Evolutionary conservation across 2,113 vertebrate genomes (phyloP), one percentile per base, ranked within the genome.

Genomic region (Myotis brandtii): DNA sequence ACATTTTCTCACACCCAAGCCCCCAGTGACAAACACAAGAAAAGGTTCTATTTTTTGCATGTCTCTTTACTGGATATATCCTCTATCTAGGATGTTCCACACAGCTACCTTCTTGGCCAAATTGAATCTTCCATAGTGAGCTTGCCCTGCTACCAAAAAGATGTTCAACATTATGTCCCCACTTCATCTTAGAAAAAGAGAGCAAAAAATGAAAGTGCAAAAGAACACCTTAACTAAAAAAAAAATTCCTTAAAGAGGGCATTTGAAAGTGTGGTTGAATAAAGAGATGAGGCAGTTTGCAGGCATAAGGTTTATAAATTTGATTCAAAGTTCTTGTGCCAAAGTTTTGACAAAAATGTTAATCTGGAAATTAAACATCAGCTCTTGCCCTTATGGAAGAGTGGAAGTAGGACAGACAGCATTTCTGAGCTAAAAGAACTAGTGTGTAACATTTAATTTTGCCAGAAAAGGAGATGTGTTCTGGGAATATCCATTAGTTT

Each of bases 341-440:
- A 75, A 82, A 34, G 0, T 59, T 73, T 89, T 72, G 54, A 62
- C 6, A 20, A 92, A 83, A 70, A 17, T 73, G 18, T 40, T 81
- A 40, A 43, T 84, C 20, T 90, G 11, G 30, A 82, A 94, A 52
- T 12, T 25, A n/a, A 11, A 56, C 9, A 64, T 46, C 64, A 23
- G 12, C 6, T 67, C 18, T 27, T 77, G n/a, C 21, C 5, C 3
- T 86, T 72, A 37, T 83, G 6, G 76, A 90, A 69, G 25, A 54
- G 5, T 54, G 0, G 1, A 48, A 10, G 14, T 10, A 13, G 1
- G 4, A 1, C 4, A 72, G 5, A 2, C 2, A 66, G 4, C 5
- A 10, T 12, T 5, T n/a, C 27, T 2, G 2, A 25, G 2, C 70
- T 37, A 2, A 85, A 80, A 85, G 20, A 86, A 50, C 23, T 89